Conservation (phyloP, 2,797 vertebrate species). For the Masticophis lateralis region DNA sequence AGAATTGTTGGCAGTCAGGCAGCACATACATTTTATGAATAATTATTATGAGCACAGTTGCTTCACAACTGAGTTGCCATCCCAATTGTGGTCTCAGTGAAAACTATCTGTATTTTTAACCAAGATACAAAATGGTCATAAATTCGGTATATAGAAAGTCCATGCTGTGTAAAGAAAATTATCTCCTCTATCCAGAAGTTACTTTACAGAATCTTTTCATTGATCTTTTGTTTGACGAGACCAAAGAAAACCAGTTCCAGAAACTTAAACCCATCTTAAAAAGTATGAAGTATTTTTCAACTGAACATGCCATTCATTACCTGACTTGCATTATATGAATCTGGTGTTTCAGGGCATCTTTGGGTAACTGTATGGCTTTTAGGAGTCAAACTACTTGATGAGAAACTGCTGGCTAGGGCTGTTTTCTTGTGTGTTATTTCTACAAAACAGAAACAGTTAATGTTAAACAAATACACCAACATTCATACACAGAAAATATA, state of each 20-base stretch:
- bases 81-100: background rate
- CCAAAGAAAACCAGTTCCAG: background rate
- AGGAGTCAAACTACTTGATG: constrained; percentile 73
- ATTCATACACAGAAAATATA: background rate
- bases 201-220: background rate
- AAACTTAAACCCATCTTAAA: background rate
- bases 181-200: background rate
- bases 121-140: background rate
- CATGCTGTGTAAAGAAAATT: background rate
- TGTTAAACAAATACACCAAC: constrained; percentile 14
- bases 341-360: constrained; percentile 73
- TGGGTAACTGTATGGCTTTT: constrained; percentile 76
- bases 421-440: constrained; percentile 82
- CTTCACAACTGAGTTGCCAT: background rate
- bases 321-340: constrained; percentile 68
- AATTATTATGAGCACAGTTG: background rate
- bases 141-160: background rate
- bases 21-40: background rate
- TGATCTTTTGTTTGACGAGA: background rate
- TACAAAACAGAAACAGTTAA: constrained; percentile 63
- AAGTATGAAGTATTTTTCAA: background rate
- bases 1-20: background rate
- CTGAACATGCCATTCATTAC: constrained; percentile 59
- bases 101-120: background rate
- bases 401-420: constrained; percentile 74